Base-by-base conservation (phyloP, 1,140 invertebrate species). In the Orchesella cincta region DNA sequence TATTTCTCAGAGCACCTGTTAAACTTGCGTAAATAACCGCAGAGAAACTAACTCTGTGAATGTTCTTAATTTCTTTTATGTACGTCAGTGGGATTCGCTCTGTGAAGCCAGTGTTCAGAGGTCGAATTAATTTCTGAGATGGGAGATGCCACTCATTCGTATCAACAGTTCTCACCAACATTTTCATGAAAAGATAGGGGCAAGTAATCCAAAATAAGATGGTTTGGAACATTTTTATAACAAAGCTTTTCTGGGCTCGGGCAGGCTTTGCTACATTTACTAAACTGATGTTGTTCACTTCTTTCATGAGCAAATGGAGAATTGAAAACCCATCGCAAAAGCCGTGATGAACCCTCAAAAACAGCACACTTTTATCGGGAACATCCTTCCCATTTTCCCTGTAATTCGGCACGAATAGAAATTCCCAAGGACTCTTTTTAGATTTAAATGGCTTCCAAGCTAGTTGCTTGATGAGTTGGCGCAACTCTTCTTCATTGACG, bases 261-360 rank as follows among this genome's bases (percentile, higher is more conserved):
- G 23, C 54, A 5, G 81, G 81, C 64, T 78, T 73, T 1, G 74
- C 77, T 39, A 77, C 51, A 3, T 71, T 28, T 71, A 74, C 34
- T 70, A 80, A 52, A 33, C 71, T 78, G 18, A 79, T 71, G 14
- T 74, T 76, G 33, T 34, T 51, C 23, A 80, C 70, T 36, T 79
- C 75, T 67, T 80, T 29, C 72, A 82, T 74, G 1, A 81, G 35
- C 18, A 82, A 35, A 31, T 79, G 71, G n/a, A 82, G 29, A 34
- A 82, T 77, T 23, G 74, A 78, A 34, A 78, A 73, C 1, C 71
- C 71, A 28, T 73, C 71, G 39, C 71, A 73, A 28, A 73, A 36
- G 28, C 79, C 79, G 73, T 36, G 73, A 34, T 82, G 81, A 20
- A 82, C 78, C 34, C 79, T 67, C 62, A 82, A 80, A 35, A 82